These are phyloP conservation scores for Sebastes nivosus DNA, from an alignment of 2,797 vertebrate genomes.

Conservation along the genomic window DNA sequence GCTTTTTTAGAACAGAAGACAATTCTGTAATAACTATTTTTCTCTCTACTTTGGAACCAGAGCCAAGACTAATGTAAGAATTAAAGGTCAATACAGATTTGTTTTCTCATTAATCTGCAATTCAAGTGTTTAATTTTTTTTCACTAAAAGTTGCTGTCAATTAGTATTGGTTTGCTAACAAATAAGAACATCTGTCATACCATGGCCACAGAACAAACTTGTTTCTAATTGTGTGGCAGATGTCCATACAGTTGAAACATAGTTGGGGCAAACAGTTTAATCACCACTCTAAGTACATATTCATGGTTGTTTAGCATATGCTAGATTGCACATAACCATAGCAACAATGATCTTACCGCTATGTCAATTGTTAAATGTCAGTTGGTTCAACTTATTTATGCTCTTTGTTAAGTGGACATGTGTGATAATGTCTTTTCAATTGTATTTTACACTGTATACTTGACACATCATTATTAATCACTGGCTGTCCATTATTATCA, in stretches of 20 bases:
- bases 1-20: background rate
- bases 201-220: background rate
- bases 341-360: background rate
- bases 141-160: background rate
- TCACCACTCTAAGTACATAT: background rate
- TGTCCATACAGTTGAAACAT: background rate
- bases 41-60: background rate
- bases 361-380: background rate
- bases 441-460: background rate
- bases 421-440: background rate
- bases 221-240: conserved; percentile 4
- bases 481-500: background rate
- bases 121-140: background rate
- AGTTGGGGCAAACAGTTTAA: background rate
- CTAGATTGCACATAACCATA: background rate
- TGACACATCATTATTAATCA: background rate
- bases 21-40: background rate
- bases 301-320: background rate
- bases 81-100: background rate
- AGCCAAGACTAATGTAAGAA: background rate
- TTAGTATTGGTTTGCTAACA: background rate
- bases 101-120: background rate
- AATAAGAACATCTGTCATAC: conserved; percentile 11
- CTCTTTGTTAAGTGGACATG: background rate
- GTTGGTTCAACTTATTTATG: background rate